These are phyloP conservation scores for Aurelia sp. DNA, from an alignment of 30 jellyfish, hydroid and myxozoan genomes.

Conservation along the genomic window DNA sequence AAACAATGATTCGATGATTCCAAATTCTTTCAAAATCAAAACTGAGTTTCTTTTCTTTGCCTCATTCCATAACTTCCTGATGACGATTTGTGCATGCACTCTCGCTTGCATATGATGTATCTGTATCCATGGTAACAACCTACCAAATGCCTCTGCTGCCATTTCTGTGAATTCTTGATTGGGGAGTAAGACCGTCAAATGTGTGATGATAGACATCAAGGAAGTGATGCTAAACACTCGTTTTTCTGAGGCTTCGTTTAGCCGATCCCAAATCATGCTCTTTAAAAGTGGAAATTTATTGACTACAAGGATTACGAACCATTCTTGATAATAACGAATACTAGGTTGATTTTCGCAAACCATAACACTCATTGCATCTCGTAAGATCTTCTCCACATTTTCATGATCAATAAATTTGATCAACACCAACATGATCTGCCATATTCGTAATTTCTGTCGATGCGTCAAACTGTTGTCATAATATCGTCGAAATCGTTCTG, in stretches of 20 bases:
- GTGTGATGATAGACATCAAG: slow-evolving; percentile 64
- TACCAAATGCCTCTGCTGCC: slow-evolving; percentile 65
- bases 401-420: slow-evolving; percentile 19
- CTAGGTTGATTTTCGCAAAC: slow-evolving; percentile 86
- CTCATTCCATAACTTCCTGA: slow-evolving; percentile 79
- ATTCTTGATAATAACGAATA: slow-evolving; percentile 85
- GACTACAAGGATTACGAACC: slow-evolving; percentile 71
- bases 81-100: slow-evolving; percentile 80
- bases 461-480: slow-evolving; percentile 82
- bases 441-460: slow-evolving; percentile 87
- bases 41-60: slow-evolving; percentile 23
- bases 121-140: slow-evolving; percentile 92
- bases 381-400: slow-evolving; percentile 22
- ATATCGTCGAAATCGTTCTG: slow-evolving; percentile 53
- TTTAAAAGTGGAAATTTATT: slow-evolving; percentile 33
- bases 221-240: slow-evolving; percentile 73
- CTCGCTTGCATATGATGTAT: slow-evolving; percentile 95
- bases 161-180: slow-evolving; percentile 63
- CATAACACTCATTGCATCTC: slow-evolving; percentile 35
- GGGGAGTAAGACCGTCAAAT: slow-evolving; percentile 59
- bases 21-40: slow-evolving; percentile 38
- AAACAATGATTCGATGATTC: slow-evolving; percentile 59
- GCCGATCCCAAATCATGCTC: slow-evolving; percentile 63
- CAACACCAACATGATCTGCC: slow-evolving; percentile 89
- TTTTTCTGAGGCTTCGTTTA: slow-evolving; percentile 82